A percentile compares a stretch with the other conserved stretches of the same genome.
phyloP scores from a whole-genome alignment of 2,888 invertebrate species.

The Melanostoma mellinum region DNA sequence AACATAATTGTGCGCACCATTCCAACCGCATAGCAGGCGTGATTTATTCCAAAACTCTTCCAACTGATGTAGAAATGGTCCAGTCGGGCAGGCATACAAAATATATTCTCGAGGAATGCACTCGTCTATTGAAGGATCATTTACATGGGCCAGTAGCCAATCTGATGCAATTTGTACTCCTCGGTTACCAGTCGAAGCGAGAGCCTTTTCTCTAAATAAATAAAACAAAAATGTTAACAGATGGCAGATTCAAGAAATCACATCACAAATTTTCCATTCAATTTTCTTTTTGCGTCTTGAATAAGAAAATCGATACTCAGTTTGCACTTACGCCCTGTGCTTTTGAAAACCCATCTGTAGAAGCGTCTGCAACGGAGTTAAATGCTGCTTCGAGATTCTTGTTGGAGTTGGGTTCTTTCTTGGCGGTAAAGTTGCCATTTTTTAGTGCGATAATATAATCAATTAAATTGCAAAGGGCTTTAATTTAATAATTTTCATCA shows the following conservation, averaged over 20 bases:
- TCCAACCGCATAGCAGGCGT: slow-evolving; percentile 89
- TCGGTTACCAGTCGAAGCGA: slow-evolving; percentile 94
- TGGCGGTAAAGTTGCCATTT: slow-evolving; percentile 90
- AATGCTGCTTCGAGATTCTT: slow-evolving; percentile 88
- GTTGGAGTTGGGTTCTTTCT: slow-evolving; percentile 89
- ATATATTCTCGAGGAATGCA: slow-evolving; percentile 92
- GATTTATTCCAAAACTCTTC: slow-evolving; percentile 91
- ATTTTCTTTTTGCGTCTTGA: slow-evolving; percentile 14
- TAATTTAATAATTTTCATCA: background rate
- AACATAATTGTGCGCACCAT: slow-evolving; percentile 94
- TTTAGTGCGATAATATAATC: slow-evolving; percentile 65
- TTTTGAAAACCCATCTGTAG: slow-evolving; percentile 95
- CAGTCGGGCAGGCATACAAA: slow-evolving; percentile 92
- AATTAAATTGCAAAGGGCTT: slow-evolving; percentile 3
- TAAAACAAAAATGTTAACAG: background rate
- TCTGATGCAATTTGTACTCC: slow-evolving; percentile 94
- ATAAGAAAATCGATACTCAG: slow-evolving; percentile 66
- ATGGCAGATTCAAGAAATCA: background rate
- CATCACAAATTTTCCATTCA: background rate
- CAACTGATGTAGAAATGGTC: slow-evolving; percentile 85
- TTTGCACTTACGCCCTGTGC: slow-evolving; percentile 90
- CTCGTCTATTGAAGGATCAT: slow-evolving; percentile 91
- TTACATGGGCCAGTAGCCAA: slow-evolving; percentile 94
- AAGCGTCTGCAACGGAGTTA: slow-evolving; percentile 90
- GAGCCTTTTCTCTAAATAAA: slow-evolving; percentile 89